These are phyloP conservation scores for Onthophagus taurus DNA, from an alignment of 1,140 invertebrate species.

Conservation along the genomic window DNA sequence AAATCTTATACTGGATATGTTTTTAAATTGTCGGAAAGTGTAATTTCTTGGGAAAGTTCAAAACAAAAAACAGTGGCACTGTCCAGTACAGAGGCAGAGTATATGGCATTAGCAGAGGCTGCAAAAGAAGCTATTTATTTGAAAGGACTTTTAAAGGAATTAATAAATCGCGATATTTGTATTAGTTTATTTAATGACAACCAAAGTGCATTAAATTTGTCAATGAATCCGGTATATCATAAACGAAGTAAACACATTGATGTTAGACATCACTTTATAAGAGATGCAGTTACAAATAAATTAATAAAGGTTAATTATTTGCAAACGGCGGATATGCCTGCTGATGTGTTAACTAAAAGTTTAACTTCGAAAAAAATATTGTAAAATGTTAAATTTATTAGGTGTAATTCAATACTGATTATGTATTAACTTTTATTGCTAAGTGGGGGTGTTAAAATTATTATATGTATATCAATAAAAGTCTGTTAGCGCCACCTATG, in stretches of 20 bases:
- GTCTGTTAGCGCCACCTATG: no score
- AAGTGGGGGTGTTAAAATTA: no score
- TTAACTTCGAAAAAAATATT: no score
- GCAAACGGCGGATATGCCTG: conserved; percentile 23
- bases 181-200: conserved; percentile 18
- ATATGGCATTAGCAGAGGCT: conserved; percentile 30
- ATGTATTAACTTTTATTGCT: no score
- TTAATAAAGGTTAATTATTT: conserved; percentile 22
- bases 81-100: conserved; percentile 39
- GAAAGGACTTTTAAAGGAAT: conserved; percentile 22
- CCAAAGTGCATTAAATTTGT: conserved; percentile 18
- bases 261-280: conserved; percentile 29
- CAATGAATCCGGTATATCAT: conserved; percentile 15
- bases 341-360: conserved; percentile 30
- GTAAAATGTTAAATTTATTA: no score
- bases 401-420: no score
- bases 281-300: conserved; percentile 18
- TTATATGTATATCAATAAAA: no score
- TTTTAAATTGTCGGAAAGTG: conserved; percentile 22
- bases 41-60: conserved; percentile 21
- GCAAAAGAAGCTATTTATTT: conserved; percentile 32
- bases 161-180: background rate
- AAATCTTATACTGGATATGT: conserved; percentile 31
- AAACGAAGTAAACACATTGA: conserved; percentile 28
- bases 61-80: conserved; percentile 26